These are phyloP conservation scores for Microctenopoma stevenorrisi DNA, from an alignment of 2,797 vertebrate genomes.

Conservation along the genomic window DNA sequence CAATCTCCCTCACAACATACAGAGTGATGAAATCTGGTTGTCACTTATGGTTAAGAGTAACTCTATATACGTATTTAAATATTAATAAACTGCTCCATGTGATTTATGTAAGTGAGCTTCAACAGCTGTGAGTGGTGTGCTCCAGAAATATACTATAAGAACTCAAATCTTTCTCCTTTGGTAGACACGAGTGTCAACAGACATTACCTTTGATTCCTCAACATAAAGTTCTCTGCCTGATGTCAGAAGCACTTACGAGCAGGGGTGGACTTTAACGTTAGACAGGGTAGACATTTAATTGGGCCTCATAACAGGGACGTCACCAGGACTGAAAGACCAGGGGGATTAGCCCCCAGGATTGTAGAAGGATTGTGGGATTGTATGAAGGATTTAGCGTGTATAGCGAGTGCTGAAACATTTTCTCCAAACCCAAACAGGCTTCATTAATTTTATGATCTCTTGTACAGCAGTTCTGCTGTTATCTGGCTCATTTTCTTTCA, in stretches of 20 bases:
- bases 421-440: no score
- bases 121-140: not conserved
- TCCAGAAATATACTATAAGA: conserved; percentile 6
- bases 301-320: no score
- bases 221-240: not conserved
- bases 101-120: not conserved
- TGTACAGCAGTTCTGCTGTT: no score
- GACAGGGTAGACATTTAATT: no score
- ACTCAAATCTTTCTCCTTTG: conserved; percentile 9
- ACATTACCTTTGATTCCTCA: conserved; percentile 19
- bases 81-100: conserved; percentile 8
- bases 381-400: no score
- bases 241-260: not conserved
- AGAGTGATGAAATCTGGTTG: not conserved
- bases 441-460: no score
- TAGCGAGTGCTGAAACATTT: no score
- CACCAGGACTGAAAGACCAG: no score
- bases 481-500: no score
- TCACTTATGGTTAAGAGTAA: conserved; percentile 5
- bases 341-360: no score
- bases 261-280: no score
- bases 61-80: not conserved
- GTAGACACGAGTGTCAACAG: conserved; percentile 16
- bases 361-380: no score
- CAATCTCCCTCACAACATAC: not conserved